Evolutionary conservation across 2,113 vertebrate genomes (phyloP), one percentile per base, ranked within the genome.

Genomic region (Ramphastos sulfuratus): DNA sequence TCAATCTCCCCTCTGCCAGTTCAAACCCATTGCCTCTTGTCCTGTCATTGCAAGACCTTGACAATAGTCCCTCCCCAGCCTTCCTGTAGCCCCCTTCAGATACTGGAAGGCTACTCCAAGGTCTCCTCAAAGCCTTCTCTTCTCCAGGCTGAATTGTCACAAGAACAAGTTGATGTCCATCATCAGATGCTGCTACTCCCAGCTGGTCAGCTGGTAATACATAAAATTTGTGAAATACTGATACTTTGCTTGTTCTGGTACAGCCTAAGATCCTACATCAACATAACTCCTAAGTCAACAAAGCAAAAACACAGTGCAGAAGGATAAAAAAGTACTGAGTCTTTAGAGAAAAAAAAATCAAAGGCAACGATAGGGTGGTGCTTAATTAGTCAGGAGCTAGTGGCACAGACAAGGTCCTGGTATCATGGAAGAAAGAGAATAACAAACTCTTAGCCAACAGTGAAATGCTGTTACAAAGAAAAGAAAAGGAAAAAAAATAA

Each of bases 401-500:
- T 28, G 12, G 23, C 55, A 66, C 21, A 91, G 87, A 69, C 39
- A 67, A 72, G 46, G 66, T 27, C 27, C 75, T 76, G 63, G 30
- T 76, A 75, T 55, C 12, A 2, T 46, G n/a, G 82, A 80, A 92
- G 61, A 82, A 5, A 8, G 23, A 50, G 58, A 93, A 28, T 46
- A 84, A 77, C 83, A 74, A 77, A 77, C 61, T 84, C 65, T 85
- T 81, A 92, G 83, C 42, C 86, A 88, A 20, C 30, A 21, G 66
- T 85, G 30, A 73, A 82, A 85, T 0, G 0, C 18, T 84, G 33
- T 63, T 78, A 75, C 24, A 24, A 55, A 87, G 77, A 72, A 64
- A 56, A 80, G 79, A 44, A 39, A 39, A 39, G 37, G 37, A 10
- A 10, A 10, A 39, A 48, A 82, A 79, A n/a, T n/a, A 61, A 76